Base-by-base conservation (phyloP, 2,113 vertebrate genomes). In the Lophius piscatorius region DNA sequence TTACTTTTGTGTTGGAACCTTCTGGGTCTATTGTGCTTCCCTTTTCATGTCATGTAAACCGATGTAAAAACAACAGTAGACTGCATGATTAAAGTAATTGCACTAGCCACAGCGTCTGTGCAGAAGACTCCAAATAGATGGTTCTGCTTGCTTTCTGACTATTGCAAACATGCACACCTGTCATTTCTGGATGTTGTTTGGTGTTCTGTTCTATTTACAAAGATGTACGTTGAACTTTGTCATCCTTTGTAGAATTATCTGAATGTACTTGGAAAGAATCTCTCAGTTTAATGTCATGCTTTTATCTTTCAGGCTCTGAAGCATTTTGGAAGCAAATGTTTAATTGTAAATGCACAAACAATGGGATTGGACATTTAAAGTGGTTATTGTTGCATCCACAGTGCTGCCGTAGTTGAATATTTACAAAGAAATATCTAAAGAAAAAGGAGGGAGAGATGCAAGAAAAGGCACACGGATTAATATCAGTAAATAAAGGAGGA, bases 51-150 rank as follows among this genome's bases (percentile, higher is more conserved):
- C 81, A 84, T 80, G 81, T 87, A 75, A 88, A 87, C 70, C 47
- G 46, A 84, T 89, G 84, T 89, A 84, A 35, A 57, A 82, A 72
- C 38, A 64, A 52, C 72, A 79, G 52, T 84, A 81, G 78, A 87
- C 36, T 78, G 82, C 81, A 87, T 85, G 80, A 87, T 89, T 87
- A 87, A 87, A 88, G 78, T 81, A 83, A 77, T 83, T 86, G 85
- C 88, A 85, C 81, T 84, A 82, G 81, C 82, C 74, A 83, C 71
- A 39, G 50, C 78, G 79, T 81, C 69, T 65, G 84, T 86, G 83
- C 83, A 85, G 82, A 78, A 67, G 60, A 80, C 80, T 84, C 70
- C 76, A 76, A 74, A 75, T 47, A 64, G 56, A 78, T 70, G 79
- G 60, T 70, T 81, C 71, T 85, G 71, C 82, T 86, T 85, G 78